A percentile compares a stretch with the other conserved stretches of the same genome.
These are phyloP conservation scores for Phasianus colchicus DNA, from an alignment of 2,113 vertebrate species.

Conservation along the genomic window DNA sequence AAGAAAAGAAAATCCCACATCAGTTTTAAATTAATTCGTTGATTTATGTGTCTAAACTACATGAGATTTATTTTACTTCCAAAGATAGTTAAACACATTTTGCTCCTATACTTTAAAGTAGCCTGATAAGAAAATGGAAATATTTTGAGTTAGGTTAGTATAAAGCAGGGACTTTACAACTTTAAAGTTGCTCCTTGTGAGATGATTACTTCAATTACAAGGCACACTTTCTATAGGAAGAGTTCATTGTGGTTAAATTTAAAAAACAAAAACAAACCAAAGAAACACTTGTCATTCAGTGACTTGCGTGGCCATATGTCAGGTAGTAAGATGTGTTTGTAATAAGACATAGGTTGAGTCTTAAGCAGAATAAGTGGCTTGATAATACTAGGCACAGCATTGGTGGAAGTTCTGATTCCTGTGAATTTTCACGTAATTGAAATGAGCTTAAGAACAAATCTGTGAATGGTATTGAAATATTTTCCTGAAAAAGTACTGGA, in stretches of 20 bases:
- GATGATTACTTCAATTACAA: not conserved
- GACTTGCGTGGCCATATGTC: not conserved
- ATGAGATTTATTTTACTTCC: constrained; percentile 25
- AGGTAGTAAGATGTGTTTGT: not conserved
- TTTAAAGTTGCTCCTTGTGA: constrained; percentile 12
- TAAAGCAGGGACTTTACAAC: constrained; percentile 8
- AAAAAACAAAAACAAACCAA: not conserved
- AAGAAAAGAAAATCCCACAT: not conserved
- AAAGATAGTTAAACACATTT: constrained; percentile 11
- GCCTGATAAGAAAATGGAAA: not conserved
- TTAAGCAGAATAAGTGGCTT: not conserved
- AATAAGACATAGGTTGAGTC: not conserved
- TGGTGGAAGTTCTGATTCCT: not conserved
- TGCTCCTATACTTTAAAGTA: constrained; percentile 31
- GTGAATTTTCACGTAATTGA: not conserved
- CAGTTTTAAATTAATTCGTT: constrained; percentile 20
- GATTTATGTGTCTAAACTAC: not conserved
- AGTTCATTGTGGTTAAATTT: not conserved
- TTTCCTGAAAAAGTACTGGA: not conserved
- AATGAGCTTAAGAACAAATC: not conserved
- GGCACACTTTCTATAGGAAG: constrained; percentile 14
- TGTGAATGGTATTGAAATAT: not conserved
- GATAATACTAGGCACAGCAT: not conserved
- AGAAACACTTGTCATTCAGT: not conserved
- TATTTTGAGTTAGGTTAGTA: constrained; percentile 18